Base-by-base conservation (phyloP, 2,113 vertebrate species). In the Limanda limanda region DNA sequence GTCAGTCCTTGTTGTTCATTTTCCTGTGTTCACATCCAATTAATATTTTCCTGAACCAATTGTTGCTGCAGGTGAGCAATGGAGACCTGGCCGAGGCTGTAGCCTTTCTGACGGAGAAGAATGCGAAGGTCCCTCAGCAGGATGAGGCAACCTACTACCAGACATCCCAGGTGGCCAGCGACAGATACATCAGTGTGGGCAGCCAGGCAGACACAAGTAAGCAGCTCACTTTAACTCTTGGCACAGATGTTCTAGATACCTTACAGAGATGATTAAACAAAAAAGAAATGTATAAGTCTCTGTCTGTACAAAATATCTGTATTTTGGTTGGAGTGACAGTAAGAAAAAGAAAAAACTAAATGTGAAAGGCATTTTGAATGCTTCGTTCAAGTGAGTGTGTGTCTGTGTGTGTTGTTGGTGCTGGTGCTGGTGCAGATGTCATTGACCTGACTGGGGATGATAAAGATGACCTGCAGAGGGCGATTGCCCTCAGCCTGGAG, bases 381-480 rank as follows among this genome's bases (percentile, higher is more conserved):
- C n/a, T 40, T 24, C 2, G 6, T 57, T 4, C 17, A 12, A 15
- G 24, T 68, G 3, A 37, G 11, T 66, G 17, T 47, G 7, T 21
- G 10, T 48, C 1, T 24, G 65, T 58, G 10, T 48, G 2, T 24
- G 65, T 58, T 56, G 40, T 84, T 84, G 84, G 93, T 27, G 25
- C 25, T 27, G n/a, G n/a, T 27, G 25, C 25, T 27, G 25, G 25
- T 95, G 91, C 94, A 99, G 98, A 97, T 93, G 97, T 99, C 84
- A 98, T 99, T 81, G 98, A 99, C 94, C 96, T 99, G 92, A 99
- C 98, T 74, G 98, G 97, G 70, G 97, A 99, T 86, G 98, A 99
- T 95, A 99, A 99, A 95, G 98, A 99, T 96, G 98, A 99, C 94
- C 96, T 99, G 90, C 98, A 99, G 95, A 97, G 97, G 89, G 98